Evolutionary conservation across 2,888 invertebrate species (phyloP).

Genomic region (Lepidochrysops patricia): DNA sequence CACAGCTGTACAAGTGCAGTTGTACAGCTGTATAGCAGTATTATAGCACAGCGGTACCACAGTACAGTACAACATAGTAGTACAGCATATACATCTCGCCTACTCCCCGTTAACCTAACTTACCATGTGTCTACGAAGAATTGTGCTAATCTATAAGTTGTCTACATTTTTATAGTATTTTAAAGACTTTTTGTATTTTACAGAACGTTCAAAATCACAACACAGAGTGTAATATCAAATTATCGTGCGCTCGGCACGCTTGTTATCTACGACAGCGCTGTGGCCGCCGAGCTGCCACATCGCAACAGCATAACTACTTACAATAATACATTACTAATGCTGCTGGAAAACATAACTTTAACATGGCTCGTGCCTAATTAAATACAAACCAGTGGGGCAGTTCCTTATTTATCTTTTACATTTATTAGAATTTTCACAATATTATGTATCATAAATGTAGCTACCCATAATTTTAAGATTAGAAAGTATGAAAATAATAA

Average conservation of each 20-base stretch:
- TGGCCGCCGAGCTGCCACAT: slow-evolving; percentile 26
- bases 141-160: slow-evolving; percentile 72
- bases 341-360: too few relatives aligned
- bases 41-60: too few relatives aligned
- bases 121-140: slow-evolving; percentile 70
- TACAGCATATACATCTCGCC: slow-evolving; percentile 56
- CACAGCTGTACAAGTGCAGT: too few relatives aligned
- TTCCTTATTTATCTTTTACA: too few relatives aligned
- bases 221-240: slow-evolving; percentile 75
- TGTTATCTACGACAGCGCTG: slow-evolving; percentile 50
- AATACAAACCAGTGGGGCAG: too few relatives aligned
- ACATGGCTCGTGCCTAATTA: too few relatives aligned
- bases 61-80: slow-evolving; percentile 57
- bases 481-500: too few relatives aligned
- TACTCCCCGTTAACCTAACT: slow-evolving; percentile 55
- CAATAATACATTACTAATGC: not conserved
- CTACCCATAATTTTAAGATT: too few relatives aligned
- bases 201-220: slow-evolving; percentile 75
- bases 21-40: too few relatives aligned
- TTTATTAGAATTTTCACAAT: too few relatives aligned
- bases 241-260: slow-evolving; percentile 66
- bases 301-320: not conserved
- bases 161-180: slow-evolving; percentile 64
- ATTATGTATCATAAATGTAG: too few relatives aligned
- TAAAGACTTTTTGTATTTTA: slow-evolving; percentile 68